phyloP scores from a whole-genome alignment of 2,797 vertebrate genomes.

The Pangasius sanitwongsei region DNA sequence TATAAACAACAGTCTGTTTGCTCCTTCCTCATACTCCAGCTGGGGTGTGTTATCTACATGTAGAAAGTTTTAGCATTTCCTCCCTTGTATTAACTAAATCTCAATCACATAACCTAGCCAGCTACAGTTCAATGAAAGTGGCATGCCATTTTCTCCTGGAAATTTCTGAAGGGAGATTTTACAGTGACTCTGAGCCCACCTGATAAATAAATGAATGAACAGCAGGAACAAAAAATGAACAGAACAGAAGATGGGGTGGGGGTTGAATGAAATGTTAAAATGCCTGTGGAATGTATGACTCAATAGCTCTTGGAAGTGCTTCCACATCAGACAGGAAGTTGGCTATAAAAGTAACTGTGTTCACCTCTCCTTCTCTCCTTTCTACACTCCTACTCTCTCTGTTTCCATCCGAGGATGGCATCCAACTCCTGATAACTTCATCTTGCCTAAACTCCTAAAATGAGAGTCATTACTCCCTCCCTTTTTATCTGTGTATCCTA shows the following conservation, averaged over 20 bases:
- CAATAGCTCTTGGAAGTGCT: constrained; percentile 64
- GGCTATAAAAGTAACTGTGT: constrained; percentile 27
- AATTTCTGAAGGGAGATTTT: constrained; percentile 23
- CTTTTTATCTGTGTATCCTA: background rate
- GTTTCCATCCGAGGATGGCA: background rate
- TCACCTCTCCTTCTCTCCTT: constrained; percentile 56
- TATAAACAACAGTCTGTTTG: background rate
- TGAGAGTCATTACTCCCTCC: background rate
- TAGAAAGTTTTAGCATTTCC: background rate
- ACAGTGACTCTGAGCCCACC: constrained; percentile 24
- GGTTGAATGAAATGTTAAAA: constrained; percentile 37
- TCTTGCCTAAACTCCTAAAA: background rate
- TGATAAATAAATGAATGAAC: constrained; percentile 55
- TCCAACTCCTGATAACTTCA: background rate
- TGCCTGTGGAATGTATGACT: constrained; percentile 70
- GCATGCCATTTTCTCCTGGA: background rate
- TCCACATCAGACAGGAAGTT: constrained; percentile 72
- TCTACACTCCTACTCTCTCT: constrained; percentile 14
- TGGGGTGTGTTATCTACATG: background rate
- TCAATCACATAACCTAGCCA: background rate
- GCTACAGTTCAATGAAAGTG: background rate
- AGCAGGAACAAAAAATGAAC: constrained; percentile 48
- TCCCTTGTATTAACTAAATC: background rate
- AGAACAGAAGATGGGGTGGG: background rate
- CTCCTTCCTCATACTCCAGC: background rate